These are phyloP conservation scores for Frankliniella intonsa DNA, from an alignment of 2,888 invertebrate genomes.

Conservation along the genomic window DNA sequence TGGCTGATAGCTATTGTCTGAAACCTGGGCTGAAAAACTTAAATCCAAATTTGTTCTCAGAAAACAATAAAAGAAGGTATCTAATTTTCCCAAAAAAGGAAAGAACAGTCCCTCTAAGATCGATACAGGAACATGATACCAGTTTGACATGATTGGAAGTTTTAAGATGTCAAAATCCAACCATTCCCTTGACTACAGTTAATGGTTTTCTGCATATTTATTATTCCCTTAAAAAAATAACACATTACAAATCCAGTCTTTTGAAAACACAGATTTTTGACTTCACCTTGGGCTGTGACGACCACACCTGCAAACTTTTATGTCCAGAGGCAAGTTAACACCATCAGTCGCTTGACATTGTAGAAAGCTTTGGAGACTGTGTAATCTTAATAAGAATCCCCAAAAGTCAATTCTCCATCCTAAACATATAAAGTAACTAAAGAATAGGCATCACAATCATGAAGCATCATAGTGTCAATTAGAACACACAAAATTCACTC, in stretches of 20 bases:
- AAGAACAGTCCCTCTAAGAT: not conserved
- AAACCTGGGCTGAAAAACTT: no score
- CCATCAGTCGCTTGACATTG: slow-evolving; percentile 16
- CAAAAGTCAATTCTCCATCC: not conserved
- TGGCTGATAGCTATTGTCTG: no score
- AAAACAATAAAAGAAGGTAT: not conserved
- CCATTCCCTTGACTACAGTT: slow-evolving; percentile 17
- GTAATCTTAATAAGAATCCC: not conserved
- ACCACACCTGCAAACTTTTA: not conserved
- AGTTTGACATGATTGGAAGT: slow-evolving; percentile 11
- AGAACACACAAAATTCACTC: not conserved
- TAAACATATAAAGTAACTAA: slow-evolving; percentile 25
- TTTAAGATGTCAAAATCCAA: slow-evolving; percentile 15
- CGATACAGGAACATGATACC: slow-evolving; percentile 18
- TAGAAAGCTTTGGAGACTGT: not conserved
- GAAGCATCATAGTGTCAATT: slow-evolving; percentile 2
- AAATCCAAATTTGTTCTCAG: no score
- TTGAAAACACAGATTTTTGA: slow-evolving; percentile 22
- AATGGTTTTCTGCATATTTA: slow-evolving; percentile 23
- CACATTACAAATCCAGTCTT: slow-evolving; percentile 26
- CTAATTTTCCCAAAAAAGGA: not conserved
- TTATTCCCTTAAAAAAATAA: slow-evolving; percentile 23
- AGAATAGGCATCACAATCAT: slow-evolving; percentile 23
- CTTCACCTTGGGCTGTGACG: slow-evolving; percentile 16
- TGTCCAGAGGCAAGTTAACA: not conserved